These are phyloP conservation scores for Drosophila sordidapex DNA, from an alignment of 2,888 invertebrate species.

Conservation along the genomic window DNA sequence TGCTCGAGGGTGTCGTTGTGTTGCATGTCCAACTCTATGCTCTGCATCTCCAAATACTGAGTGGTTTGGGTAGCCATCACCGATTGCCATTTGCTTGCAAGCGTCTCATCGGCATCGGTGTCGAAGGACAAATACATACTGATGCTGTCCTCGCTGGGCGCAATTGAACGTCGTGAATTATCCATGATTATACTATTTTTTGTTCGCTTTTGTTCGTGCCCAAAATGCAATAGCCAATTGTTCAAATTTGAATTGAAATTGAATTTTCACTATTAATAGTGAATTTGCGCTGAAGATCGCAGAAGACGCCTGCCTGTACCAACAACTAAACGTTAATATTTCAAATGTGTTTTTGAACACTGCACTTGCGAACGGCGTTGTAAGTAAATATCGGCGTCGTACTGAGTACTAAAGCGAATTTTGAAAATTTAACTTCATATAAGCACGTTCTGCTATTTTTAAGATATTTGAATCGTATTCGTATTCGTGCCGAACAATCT, in stretches of 20 bases:
- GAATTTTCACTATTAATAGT: background rate
- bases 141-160: slow-evolving; percentile 61
- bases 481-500: background rate
- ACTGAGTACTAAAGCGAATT: background rate
- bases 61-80: slow-evolving; percentile 49
- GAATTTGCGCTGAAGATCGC: slow-evolving; percentile 21
- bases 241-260: slow-evolving; percentile 4
- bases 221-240: background rate
- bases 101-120: slow-evolving; percentile 71
- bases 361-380: slow-evolving; percentile 28
- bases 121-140: slow-evolving; percentile 81
- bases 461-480: background rate
- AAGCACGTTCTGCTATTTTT: background rate
- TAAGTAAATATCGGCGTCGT: slow-evolving; percentile 30
- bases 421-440: background rate
- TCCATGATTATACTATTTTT: slow-evolving; percentile 51
- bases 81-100: slow-evolving; percentile 71
- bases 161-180: slow-evolving; percentile 55
- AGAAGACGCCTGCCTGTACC: slow-evolving; percentile 62
- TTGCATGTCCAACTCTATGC: slow-evolving; percentile 41
- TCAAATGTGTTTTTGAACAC: slow-evolving; percentile 68
- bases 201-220: background rate
- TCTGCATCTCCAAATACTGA: slow-evolving; percentile 45
- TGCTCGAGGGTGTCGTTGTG: slow-evolving; percentile 67
- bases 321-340: slow-evolving; percentile 69